phyloP scores from a whole-genome alignment of 2,888 invertebrate genomes.

The Dynastes tityus region DNA sequence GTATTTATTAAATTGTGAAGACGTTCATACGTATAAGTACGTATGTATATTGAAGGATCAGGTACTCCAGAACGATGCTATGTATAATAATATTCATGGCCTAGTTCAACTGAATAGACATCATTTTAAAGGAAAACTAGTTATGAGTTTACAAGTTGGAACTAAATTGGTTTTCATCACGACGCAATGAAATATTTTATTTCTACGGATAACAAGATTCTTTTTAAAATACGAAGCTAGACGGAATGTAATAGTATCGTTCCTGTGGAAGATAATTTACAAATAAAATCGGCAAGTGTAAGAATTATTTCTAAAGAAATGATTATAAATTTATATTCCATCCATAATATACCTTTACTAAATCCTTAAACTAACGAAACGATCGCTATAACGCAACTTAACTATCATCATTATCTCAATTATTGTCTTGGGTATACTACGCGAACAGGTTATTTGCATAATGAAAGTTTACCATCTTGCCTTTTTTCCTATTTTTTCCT shows the following conservation, averaged over 20 bases:
- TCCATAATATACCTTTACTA: neutral
- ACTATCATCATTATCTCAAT: conserved; percentile 38
- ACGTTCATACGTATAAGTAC: neutral
- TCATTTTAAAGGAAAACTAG: conserved; percentile 43
- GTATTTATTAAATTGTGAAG: conserved; percentile 23
- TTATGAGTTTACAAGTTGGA: conserved; percentile 34
- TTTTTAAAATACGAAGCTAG: neutral
- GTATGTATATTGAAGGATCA: conserved; percentile 12
- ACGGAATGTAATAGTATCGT: neutral
- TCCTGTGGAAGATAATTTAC: too few relatives aligned
- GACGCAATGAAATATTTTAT: conserved; percentile 39
- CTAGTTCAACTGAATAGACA: conserved; percentile 43
- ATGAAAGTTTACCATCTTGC: conserved; percentile 27
- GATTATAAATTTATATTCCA: neutral
- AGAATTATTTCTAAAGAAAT: neutral
- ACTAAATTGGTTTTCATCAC: conserved; percentile 42
- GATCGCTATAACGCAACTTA: neutral
- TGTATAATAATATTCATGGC: conserved; percentile 43
- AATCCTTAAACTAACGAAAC: conserved; percentile 1
- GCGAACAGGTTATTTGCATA: conserved; percentile 32
- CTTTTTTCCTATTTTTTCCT: conserved; percentile 10
- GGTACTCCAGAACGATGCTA: conserved; percentile 17
- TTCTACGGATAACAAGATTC: conserved; percentile 15
- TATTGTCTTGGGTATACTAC: conserved; percentile 26
- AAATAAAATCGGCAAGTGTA: too few relatives aligned